Evolutionary conservation across 2,113 vertebrate genomes (phyloP).

Genomic region (Cervus canadensis): DNA sequence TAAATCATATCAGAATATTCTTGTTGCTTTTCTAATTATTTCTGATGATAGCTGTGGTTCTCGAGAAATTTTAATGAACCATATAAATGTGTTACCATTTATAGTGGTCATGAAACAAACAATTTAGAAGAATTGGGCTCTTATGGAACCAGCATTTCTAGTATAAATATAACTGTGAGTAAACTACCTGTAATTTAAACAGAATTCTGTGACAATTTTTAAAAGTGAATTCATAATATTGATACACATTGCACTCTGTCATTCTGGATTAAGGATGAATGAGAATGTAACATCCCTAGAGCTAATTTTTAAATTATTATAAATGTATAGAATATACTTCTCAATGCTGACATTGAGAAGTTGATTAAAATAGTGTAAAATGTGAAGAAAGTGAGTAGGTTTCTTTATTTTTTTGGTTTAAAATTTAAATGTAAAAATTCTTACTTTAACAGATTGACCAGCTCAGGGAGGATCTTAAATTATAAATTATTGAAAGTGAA

Average conservation of each 20-base stretch:
- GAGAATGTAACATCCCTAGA: slow-evolving; percentile 42
- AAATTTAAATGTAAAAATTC: slow-evolving; percentile 42
- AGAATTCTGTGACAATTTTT: slow-evolving; percentile 20
- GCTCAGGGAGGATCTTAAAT: slow-evolving; percentile 11
- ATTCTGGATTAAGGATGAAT: slow-evolving; percentile 3
- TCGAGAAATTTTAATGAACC: slow-evolving; percentile 3
- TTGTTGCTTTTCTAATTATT: slow-evolving; percentile 19
- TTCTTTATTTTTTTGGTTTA: neutral
- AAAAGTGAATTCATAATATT: neutral
- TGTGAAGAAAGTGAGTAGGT: neutral
- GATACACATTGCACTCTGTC: neutral
- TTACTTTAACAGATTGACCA: neutral
- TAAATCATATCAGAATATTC: neutral
- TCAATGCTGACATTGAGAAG: neutral
- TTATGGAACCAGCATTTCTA: neutral
- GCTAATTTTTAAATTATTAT: slow-evolving; percentile 30
- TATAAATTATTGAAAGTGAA: neutral
- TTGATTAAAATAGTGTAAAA: slow-evolving; percentile 28
- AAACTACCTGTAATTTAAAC: slow-evolving; percentile 4
- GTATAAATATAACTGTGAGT: neutral
- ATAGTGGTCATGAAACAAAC: neutral
- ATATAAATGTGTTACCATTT: neutral
- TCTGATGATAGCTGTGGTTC: neutral
- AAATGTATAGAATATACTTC: neutral
- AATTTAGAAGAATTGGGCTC: neutral